Percentiles rank a stretch among this genome's conserved stretches.
Conservation (phyloP, 2,888 invertebrate genomes). For the Nemoura dubitans region DNA sequence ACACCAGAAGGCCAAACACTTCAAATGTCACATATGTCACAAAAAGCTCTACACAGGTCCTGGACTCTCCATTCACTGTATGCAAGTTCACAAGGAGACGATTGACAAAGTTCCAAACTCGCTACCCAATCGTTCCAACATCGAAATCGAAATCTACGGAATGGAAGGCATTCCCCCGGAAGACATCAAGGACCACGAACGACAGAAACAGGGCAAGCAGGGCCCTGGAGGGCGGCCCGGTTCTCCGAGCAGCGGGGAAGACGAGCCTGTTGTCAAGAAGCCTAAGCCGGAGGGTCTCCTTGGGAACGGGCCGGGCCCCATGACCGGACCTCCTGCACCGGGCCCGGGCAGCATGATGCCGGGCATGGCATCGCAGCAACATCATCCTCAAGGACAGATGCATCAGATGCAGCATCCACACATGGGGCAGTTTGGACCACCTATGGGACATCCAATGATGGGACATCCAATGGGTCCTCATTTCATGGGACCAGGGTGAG, state of each 20-base stretch:
- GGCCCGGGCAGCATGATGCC: conserved; percentile 71
- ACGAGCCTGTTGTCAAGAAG: conserved; percentile 83
- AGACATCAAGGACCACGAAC: conserved; percentile 93
- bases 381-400: conserved; percentile 38
- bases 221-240: conserved; percentile 66
- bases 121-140: conserved; percentile 95
- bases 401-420: conserved; percentile 59
- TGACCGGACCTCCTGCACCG: conserved; percentile 67
- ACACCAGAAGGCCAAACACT: conserved; percentile 99
- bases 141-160: conserved; percentile 99
- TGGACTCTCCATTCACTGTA: conserved; percentile 98
- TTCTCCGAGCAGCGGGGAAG: conserved; percentile 84
- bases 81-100: conserved; percentile 99
- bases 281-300: conserved; percentile 75
- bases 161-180: conserved; percentile 99
- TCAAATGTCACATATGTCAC: conserved; percentile 99
- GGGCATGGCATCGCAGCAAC: conserved; percentile 62
- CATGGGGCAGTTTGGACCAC: conserved; percentile 65
- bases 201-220: conserved; percentile 68
- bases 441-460: conserved; percentile 68
- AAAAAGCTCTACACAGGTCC: conserved; percentile 99
- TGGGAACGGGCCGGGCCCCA: conserved; percentile 66
- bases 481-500: conserved; percentile 75
- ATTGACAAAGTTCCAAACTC: conserved; percentile 99
- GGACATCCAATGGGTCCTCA: conserved; percentile 74